Conservation (phyloP, 2,113 vertebrate species). For the Trachemys scripta region DNA sequence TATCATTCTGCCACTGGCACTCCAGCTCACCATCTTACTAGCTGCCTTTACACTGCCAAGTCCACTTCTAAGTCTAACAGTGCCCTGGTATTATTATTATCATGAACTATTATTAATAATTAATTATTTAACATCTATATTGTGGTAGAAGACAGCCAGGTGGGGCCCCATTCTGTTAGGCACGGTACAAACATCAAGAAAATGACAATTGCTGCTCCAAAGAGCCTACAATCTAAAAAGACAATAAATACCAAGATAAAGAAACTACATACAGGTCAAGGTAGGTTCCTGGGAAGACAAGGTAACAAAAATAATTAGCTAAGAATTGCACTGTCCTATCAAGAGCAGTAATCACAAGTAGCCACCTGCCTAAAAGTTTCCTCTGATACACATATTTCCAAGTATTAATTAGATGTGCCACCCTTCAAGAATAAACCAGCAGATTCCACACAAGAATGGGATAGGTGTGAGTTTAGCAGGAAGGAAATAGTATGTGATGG, state of each 20-base stretch:
- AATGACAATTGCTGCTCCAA: not conserved
- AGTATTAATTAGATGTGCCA: not conserved
- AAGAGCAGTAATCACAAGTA: not conserved
- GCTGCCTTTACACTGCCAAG: not conserved
- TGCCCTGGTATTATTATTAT: not conserved
- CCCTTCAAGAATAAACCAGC: not conserved
- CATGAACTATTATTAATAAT: not conserved
- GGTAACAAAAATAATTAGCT: not conserved
- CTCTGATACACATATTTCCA: not conserved
- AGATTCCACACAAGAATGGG: not conserved
- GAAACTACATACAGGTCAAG: not conserved
- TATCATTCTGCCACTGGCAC: not conserved
- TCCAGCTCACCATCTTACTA: not conserved
- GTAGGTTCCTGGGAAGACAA: not conserved
- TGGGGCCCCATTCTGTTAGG: not conserved
- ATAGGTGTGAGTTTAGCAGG: not conserved
- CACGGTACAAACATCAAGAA: not conserved
- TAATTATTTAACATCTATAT: not conserved
- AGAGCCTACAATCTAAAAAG: not conserved
- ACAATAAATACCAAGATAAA: not conserved
- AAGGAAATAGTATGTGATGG: not conserved
- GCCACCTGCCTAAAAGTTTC: not conserved
- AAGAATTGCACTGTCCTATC: not conserved
- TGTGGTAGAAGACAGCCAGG: not conserved
- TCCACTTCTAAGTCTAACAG: not conserved